Percentiles rank a stretch among this genome's conserved stretches.
These are phyloP conservation scores for Epistrophella euchroma DNA, from an alignment of 2,888 invertebrate species.

Conservation along the genomic window DNA sequence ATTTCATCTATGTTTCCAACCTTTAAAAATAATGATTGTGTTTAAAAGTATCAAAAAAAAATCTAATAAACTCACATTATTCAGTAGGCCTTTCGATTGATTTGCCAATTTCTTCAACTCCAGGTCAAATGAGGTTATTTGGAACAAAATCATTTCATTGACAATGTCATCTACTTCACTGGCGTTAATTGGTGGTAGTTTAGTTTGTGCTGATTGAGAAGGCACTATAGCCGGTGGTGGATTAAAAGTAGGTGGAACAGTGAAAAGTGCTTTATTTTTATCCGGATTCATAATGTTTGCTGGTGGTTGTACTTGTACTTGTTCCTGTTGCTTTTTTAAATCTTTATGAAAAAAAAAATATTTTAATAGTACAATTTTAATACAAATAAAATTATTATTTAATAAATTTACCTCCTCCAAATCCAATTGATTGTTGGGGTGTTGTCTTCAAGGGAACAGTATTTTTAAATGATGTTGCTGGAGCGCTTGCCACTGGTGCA, in stretches of 20 bases:
- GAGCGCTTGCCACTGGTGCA: slow-evolving; percentile 30
- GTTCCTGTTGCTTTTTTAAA: slow-evolving; percentile 52
- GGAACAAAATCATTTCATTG: slow-evolving; percentile 87
- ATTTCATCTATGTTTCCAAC: slow-evolving; percentile 86
- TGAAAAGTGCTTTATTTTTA: slow-evolving; percentile 79
- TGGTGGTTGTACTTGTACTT: slow-evolving; percentile 37
- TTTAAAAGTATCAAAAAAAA: background rate
- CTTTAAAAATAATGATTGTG: slow-evolving; percentile 64
- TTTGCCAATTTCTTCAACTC: slow-evolving; percentile 87
- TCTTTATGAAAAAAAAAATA: slow-evolving; percentile 42
- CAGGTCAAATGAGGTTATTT: slow-evolving; percentile 87
- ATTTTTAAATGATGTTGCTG: slow-evolving; percentile 45
- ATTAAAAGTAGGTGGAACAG: slow-evolving; percentile 80
- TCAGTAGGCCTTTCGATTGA: slow-evolving; percentile 84
- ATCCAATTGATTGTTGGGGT: slow-evolving; percentile 33
- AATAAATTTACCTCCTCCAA: slow-evolving; percentile 69
- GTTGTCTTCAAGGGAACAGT: slow-evolving; percentile 30
- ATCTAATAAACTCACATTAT: slow-evolving; percentile 76
- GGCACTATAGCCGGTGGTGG: slow-evolving; percentile 75
- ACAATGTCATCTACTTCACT: slow-evolving; percentile 83
- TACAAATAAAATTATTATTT: slow-evolving; percentile 17
- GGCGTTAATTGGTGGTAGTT: slow-evolving; percentile 58
- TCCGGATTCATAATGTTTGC: slow-evolving; percentile 52
- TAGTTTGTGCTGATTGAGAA: slow-evolving; percentile 7
- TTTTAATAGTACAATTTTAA: background rate